These are phyloP conservation scores for Oophaga sylvatica DNA, from an alignment of 2,797 vertebrate genomes.

Conservation along the genomic window DNA sequence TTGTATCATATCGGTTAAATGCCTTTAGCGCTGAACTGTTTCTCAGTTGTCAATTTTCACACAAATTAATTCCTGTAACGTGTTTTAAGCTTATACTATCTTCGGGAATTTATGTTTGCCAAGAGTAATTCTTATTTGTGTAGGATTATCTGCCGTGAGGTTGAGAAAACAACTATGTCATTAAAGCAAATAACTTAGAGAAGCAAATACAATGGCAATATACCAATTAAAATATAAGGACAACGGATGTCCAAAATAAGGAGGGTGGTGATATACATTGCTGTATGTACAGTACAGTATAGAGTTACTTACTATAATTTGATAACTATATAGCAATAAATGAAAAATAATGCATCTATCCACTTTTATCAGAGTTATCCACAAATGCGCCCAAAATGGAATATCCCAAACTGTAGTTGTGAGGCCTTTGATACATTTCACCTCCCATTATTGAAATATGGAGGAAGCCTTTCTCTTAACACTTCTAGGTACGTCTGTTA, in stretches of 20 bases:
- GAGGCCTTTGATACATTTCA: background rate
- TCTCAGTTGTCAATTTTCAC: background rate
- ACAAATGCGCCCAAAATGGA: background rate
- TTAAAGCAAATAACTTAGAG: constrained; percentile 21
- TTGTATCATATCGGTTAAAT: background rate
- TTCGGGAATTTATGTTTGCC: constrained; percentile 26
- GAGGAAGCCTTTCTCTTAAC: background rate
- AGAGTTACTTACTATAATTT: too few relatives aligned
- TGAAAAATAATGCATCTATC: background rate
- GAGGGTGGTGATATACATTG: background rate
- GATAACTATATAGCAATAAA: too few relatives aligned
- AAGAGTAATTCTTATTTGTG: constrained; percentile 26
- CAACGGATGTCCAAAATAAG: background rate
- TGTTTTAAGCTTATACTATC: constrained; percentile 7
- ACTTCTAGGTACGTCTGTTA: background rate
- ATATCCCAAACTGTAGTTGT: background rate
- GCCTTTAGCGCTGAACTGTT: background rate
- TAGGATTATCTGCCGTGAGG: background rate
- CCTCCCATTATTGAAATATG: background rate
- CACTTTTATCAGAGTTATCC: background rate
- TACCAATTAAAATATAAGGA: background rate
- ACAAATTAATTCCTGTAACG: constrained; percentile 21
- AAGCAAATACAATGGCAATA: background rate
- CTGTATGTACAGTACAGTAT: too few relatives aligned
- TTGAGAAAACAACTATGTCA: constrained; percentile 21